Percentiles rank a stretch among this genome's conserved stretches.
Evolutionary conservation across 2,797 vertebrate genomes (phyloP).

Genomic region (Anguilla obscura): DNA sequence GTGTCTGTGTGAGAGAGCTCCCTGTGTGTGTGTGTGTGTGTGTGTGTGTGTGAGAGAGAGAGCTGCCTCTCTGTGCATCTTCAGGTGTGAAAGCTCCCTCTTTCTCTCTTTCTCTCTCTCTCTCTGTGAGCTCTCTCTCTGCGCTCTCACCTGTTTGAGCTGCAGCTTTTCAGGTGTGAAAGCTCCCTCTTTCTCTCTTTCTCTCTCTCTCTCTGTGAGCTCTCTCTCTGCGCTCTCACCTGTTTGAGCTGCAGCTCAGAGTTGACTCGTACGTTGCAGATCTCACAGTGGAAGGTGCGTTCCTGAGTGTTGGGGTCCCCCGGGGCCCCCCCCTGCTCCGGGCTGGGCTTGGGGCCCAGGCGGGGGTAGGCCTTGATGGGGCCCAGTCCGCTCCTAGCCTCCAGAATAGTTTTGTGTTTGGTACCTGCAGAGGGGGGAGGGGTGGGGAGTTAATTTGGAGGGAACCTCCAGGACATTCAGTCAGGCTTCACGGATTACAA

Average conservation of each 20-base stretch:
- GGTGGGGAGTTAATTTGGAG: no score
- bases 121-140: no score
- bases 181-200: no score
- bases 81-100: no score
- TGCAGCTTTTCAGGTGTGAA: conserved; percentile 71
- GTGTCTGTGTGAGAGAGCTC: no score
- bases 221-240: conserved; percentile 61
- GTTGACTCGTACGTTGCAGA: conserved; percentile 96
- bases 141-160: conserved; percentile 85
- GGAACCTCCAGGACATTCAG: no score
- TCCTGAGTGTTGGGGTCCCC: conserved; percentile 90
- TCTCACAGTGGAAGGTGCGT: conserved; percentile 97
- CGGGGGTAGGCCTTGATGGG: conserved; percentile 93
- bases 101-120: no score
- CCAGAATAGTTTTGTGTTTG: conserved; percentile 96
- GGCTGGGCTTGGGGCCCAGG: conserved; percentile 80
- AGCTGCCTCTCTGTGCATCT: no score
- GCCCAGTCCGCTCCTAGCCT: conserved; percentile 88
- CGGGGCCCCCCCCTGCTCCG: conserved; percentile 75
- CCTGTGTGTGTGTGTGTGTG: no score
- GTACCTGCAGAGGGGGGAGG: conserved; percentile 72
- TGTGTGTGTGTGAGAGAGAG: no score
- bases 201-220: no score
- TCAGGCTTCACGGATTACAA: no score
- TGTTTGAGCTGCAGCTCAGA: conserved; percentile 96